These are phyloP conservation scores for Propsilocerus akamusi DNA, from an alignment of 1,140 invertebrate species.

Conservation along the genomic window DNA sequence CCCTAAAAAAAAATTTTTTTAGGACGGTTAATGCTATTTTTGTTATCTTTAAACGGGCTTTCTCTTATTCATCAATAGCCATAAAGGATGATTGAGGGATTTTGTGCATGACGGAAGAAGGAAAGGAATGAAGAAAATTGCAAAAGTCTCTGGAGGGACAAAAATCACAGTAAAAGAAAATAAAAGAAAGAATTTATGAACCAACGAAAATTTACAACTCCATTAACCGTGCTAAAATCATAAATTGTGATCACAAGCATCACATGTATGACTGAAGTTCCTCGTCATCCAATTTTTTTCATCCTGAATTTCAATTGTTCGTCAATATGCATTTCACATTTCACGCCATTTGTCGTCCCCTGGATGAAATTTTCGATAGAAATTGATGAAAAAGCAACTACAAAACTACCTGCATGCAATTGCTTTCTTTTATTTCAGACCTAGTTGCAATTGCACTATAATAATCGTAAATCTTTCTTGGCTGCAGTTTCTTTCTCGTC, in stretches of 20 bases:
- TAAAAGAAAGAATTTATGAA: background rate
- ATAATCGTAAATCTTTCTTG: slow-evolving; percentile 3
- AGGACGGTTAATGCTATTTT: too few relatives aligned
- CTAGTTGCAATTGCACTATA: background rate
- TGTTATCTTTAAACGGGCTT: too few relatives aligned
- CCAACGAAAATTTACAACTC: background rate
- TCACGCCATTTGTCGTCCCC: background rate
- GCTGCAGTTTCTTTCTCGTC: background rate
- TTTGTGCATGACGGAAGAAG: background rate
- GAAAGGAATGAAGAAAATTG: background rate
- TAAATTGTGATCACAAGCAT: background rate
- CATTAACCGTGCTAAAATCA: slow-evolving; percentile 3
- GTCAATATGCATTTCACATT: slow-evolving; percentile 1
- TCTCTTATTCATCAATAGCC: slow-evolving; percentile 3
- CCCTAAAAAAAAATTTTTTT: too few relatives aligned
- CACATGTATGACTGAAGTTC: background rate
- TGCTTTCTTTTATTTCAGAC: background rate
- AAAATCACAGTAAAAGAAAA: background rate
- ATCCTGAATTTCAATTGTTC: slow-evolving; percentile 4
- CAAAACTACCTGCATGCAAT: slow-evolving; percentile 1
- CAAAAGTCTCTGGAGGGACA: background rate
- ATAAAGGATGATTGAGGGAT: background rate
- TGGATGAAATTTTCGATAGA: too few relatives aligned
- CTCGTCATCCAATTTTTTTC: too few relatives aligned
- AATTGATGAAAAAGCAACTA: too few relatives aligned